Evolutionary conservation across 2,113 vertebrate species (phyloP).

Genomic region (Sprattus sprattus): DNA sequence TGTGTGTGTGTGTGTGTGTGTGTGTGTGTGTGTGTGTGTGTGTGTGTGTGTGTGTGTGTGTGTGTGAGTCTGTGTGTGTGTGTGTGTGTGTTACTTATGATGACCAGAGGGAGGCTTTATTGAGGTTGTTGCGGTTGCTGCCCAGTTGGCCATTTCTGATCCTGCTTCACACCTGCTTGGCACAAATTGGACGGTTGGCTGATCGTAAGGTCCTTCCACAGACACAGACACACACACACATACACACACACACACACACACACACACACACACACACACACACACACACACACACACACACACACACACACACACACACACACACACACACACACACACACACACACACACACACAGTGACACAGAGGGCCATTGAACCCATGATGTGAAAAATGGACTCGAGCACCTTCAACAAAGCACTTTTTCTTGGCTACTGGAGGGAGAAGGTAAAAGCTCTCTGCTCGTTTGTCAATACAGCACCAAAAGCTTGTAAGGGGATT

Average conservation of each 20-base stretch:
- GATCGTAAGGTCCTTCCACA: not conserved
- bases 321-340: conserved; percentile 3
- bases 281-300: conserved; percentile 4
- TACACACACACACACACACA: not conserved
- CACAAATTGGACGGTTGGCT: not conserved
- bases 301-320: conserved; percentile 4
- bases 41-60: not conserved
- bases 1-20: too few relatives aligned
- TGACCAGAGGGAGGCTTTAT: too few relatives aligned
- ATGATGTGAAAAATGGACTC: not conserved
- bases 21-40: too few relatives aligned
- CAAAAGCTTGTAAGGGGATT: not conserved
- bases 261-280: not conserved
- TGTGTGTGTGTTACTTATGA: too few relatives aligned
- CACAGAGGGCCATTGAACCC: not conserved
- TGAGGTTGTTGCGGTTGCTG: not conserved
- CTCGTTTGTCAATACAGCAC: not conserved
- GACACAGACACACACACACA: not conserved
- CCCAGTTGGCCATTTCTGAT: not conserved
- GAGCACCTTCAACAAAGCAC: not conserved
- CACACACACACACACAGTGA: not conserved
- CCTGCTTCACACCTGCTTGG: not conserved
- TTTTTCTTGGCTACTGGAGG: not conserved
- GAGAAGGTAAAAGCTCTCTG: not conserved
- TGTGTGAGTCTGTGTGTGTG: not conserved